Base-by-base conservation (phyloP, 2,113 vertebrate species). In the Piprites chloris region DNA sequence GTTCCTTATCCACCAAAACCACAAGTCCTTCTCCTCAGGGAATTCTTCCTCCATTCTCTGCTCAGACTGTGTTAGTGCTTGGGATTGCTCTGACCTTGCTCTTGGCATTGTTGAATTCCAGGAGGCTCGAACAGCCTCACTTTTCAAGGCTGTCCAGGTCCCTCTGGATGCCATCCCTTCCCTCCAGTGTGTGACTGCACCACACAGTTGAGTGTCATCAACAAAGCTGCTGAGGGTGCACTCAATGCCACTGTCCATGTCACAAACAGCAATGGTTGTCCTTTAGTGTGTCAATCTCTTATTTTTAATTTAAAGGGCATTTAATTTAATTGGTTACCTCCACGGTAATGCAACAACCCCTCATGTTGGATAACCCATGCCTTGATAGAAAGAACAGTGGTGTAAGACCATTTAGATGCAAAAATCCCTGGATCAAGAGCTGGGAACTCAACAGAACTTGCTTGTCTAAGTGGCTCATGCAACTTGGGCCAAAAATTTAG, bases 141-240 rank as follows among this genome's bases (percentile, higher is more conserved):
- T 2, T 49, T 14, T 44, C 32, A 50, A 37, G 32, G 56, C 49
- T 50, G 32, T 24, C 41, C 14, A 33, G 35, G 4, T 35, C 47
- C 56, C 18, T 56, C 26, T 28, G 56, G 21, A 24, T 84, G 49
- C 2, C 14, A 33, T 33, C 22, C 14, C 41, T 49, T 49, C 30
- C 56, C 32, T 42, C 47, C 63, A 37, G 30, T 3, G 2, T 16
- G 35, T 37, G 55, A 1, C 35, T 20, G 7, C 56, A 42, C 10
- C 32, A 8, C 47, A 47, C 21, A 49, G 10, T 7, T 4, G 0
- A 0, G 7, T 71, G 10, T n/a, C 41, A 41, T 27, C 55, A 41
- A 22, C n/a, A 10, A 27, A 49, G 18, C 3, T 55, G 8, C n/a
- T 47, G 62, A 49, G 14, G n/a, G 41, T 63, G 18, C 30, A 16